Conservation (phyloP, 2,888 invertebrate genomes). For the Blastobasis lacticolella region DNA sequence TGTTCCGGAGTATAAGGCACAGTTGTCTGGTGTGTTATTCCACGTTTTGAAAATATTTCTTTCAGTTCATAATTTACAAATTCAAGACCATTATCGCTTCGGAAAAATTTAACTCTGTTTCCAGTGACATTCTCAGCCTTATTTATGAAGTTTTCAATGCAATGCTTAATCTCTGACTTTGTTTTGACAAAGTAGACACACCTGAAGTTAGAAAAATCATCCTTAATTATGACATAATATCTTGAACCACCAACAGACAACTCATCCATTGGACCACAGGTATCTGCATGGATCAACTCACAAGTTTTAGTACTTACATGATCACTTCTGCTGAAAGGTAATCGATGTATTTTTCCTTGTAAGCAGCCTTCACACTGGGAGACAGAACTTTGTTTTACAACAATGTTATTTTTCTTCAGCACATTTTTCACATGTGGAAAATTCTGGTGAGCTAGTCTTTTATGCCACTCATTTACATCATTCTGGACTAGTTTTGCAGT, state of each 20-base stretch:
- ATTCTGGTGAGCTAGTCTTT: conserved; percentile 12
- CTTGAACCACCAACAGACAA: conserved; percentile 11
- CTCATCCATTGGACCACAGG: conserved; percentile 10
- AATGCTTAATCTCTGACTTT: conserved; percentile 7
- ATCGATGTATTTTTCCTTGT: conserved; percentile 13
- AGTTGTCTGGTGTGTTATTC: conserved; percentile 3
- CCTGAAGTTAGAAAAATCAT: conserved; percentile 12
- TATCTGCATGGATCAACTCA: conserved; percentile 11
- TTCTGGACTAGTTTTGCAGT: background rate
- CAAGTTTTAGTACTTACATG: conserved; percentile 3
- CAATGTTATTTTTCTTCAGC: conserved; percentile 6
- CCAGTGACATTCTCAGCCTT: conserved; percentile 15
- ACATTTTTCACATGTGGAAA: conserved; percentile 6
- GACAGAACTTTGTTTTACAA: conserved; percentile 1
- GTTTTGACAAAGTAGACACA: conserved; percentile 12
- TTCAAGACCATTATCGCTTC: conserved; percentile 13
- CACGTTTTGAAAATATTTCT: conserved; percentile 6
- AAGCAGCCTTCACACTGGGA: conserved; percentile 10
- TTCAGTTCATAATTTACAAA: conserved; percentile 12
- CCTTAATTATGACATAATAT: conserved; percentile 12
- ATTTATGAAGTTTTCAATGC: conserved; percentile 9
- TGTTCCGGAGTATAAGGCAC: conserved; percentile 10
- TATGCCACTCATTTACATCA: conserved; percentile 11
- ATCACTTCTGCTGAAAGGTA: conserved; percentile 7
- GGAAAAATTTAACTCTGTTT: conserved; percentile 4